Conservation (phyloP, 2,888 invertebrate species). For the Trissoscelio sp. region DNA sequence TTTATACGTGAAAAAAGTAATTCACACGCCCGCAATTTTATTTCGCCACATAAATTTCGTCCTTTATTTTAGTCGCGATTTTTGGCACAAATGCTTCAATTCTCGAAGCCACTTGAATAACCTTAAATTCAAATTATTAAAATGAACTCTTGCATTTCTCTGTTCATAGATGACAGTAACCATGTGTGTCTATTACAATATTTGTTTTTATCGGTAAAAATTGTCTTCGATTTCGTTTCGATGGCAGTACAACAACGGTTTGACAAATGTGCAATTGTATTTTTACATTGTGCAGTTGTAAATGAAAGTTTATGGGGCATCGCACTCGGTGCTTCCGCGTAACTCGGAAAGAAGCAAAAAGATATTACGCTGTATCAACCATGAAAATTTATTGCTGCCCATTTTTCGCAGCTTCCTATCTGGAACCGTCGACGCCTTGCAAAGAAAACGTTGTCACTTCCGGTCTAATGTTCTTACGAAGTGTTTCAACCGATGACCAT, state of each 20-base stretch:
- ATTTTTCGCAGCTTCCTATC: constrained; percentile 59
- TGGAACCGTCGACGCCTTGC: constrained; percentile 35
- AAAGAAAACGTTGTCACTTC: constrained; percentile 51
- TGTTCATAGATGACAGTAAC: neutral
- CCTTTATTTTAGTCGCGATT: constrained; percentile 6
- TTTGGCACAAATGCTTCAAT: constrained; percentile 11
- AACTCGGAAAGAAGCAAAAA: constrained; percentile 52
- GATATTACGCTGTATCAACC: constrained; percentile 58
- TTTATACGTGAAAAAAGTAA: neutral
- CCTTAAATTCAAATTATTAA: constrained; percentile 29
- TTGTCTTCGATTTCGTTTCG: constrained; percentile 33
- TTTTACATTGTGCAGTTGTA: constrained; percentile 52
- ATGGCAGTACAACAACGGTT: constrained; percentile 10
- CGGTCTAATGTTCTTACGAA: constrained; percentile 39
- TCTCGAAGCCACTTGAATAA: constrained; percentile 1
- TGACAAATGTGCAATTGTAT: constrained; percentile 54
- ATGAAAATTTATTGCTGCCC: constrained; percentile 57
- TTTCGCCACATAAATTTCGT: neutral
- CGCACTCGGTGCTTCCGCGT: constrained; percentile 40
- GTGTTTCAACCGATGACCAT: constrained; percentile 46
- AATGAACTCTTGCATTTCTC: neutral
- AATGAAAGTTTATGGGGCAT: constrained; percentile 53
- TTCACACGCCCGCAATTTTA: constrained; percentile 4
- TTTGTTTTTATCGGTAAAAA: constrained; percentile 29
- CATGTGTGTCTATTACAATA: constrained; percentile 4